Base-by-base conservation (phyloP, 2,113 vertebrate genomes). In the Buteo buteo region DNA sequence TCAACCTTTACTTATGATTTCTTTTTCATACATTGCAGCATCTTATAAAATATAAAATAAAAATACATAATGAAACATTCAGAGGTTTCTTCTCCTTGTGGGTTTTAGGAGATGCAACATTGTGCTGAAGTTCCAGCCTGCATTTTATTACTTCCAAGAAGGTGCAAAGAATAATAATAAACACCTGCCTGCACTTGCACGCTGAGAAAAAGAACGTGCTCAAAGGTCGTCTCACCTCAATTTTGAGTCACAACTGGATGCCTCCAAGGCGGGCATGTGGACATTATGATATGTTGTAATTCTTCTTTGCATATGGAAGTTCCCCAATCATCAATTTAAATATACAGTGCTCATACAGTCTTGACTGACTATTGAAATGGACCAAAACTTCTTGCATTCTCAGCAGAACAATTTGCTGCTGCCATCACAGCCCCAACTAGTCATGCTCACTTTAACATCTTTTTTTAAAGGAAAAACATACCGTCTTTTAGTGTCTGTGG, bases 1-100 rank as follows among this genome's bases (percentile, higher is more conserved):
- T 97, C 80, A 96, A 94, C 62, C 72, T 97, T 95, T 95, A 95
- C 69, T 95, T 98, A 94, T 79, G 94, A 96, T 97, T 97, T 96
- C 91, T 90, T 91, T 91, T 97, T 91, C 82, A 91, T 95, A 95
- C 91, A 95, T 96, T 93, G 92, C 52, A 97, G 96, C 93, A 92
- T 80, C 94, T 97, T 96, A 98, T 98, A 95, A 98, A 98, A 98
- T 97, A 98, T 98, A 97, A 98, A 98, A 96, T 94, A 94, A 97
- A 96, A 96, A 98, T 96, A 81, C 20, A 67, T 86, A 97, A 98
- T 98, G 97, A 98, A 98, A 98, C 94, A 97, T 97, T 97, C 95
- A 98, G 97, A 90, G 71, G 69, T 92, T 96, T 96, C 92, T 96
- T 94, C 94, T 94, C 96, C 97, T 96, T 88, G 84, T 90, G 96